A percentile compares a stretch with the other conserved stretches of the same genome.
Conservation (phyloP, 2,113 vertebrate genomes). For the Marcusenius ussheri region DNA sequence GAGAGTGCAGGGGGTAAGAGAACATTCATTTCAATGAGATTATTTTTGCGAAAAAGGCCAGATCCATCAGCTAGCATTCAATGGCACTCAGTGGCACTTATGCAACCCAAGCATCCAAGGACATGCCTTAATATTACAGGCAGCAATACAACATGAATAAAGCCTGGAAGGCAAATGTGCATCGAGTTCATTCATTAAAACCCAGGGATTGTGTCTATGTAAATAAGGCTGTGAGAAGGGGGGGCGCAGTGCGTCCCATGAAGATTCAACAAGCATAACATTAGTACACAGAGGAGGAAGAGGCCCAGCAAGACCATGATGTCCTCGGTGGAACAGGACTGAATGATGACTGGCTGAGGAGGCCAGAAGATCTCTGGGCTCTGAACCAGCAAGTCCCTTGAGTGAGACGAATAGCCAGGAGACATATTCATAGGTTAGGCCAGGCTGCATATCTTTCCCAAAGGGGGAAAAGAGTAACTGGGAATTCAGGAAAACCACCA, state of each 20-base stretch:
- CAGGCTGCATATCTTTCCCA: background rate
- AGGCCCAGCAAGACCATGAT: background rate
- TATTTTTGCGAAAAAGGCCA: background rate
- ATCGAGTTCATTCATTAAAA: background rate
- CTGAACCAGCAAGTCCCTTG: background rate
- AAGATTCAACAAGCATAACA: background rate
- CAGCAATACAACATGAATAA: background rate
- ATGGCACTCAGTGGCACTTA: background rate
- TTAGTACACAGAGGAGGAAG: background rate
- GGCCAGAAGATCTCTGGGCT: background rate
- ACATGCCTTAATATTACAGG: background rate
- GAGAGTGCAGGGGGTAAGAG: background rate
- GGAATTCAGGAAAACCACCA: background rate
- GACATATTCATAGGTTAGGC: too few species aligned
- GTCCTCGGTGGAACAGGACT: background rate
- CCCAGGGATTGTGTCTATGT: background rate
- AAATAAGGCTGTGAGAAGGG: background rate
- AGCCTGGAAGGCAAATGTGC: background rate
- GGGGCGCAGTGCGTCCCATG: background rate
- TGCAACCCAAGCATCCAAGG: conserved; percentile 5
- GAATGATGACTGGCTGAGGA: background rate
- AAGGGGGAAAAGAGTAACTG: background rate
- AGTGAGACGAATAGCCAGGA: background rate
- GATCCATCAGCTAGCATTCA: background rate
- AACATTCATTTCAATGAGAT: background rate